Evolutionary conservation across 1,140 invertebrate species (phyloP), one percentile per base, ranked within the genome.

Genomic region (Drosophila punjabiensis): DNA sequence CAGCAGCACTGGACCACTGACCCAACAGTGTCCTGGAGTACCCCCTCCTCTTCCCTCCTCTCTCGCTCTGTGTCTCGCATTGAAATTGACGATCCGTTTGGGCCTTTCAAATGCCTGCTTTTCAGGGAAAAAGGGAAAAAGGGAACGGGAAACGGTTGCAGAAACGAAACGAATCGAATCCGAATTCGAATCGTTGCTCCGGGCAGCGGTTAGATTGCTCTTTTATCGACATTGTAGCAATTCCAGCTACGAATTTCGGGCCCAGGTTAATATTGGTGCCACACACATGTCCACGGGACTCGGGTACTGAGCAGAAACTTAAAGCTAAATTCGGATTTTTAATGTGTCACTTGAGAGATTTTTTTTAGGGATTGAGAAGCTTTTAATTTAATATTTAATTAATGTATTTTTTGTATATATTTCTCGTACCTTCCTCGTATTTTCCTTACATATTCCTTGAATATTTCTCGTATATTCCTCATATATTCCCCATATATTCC

Each of bases 161-260:
- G 24, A 24, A 24, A 24, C 24, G 24, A 24, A 24, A 14, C 37
- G 39, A 60, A 65, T 37, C 16, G 28, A 30, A 59, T 59, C 33
- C 14, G 24, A n/a, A n/a, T n/a, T n/a, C n/a, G 61, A 70, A 41
- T 50, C 41, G 43, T 61, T 52, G 67, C 64, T 58, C 68, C 20
- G 64, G 64, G 68, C 68, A 71, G 64, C 50, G 50, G 68, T 71
- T 69, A 47, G 68, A 71, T 69, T 71, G 68, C 20, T 56, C 70
- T 61, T 73, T 74, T 73, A 74, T 70, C 53, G 66, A 50, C 37
- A n/a, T 70, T 50, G 67, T 52, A 55, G 39, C n/a, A 64, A 33
- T 37, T 66, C 20, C 55, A 28, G 35, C 35, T 16, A 16, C 39
- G 61, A 37, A 52, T 33, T 64, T 47, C 47, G 33, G 28, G 37